Evolutionary conservation across 2,113 vertebrate species (phyloP), one percentile per base, ranked within the genome.

Genomic region (Petaurus breviceps): DNA sequence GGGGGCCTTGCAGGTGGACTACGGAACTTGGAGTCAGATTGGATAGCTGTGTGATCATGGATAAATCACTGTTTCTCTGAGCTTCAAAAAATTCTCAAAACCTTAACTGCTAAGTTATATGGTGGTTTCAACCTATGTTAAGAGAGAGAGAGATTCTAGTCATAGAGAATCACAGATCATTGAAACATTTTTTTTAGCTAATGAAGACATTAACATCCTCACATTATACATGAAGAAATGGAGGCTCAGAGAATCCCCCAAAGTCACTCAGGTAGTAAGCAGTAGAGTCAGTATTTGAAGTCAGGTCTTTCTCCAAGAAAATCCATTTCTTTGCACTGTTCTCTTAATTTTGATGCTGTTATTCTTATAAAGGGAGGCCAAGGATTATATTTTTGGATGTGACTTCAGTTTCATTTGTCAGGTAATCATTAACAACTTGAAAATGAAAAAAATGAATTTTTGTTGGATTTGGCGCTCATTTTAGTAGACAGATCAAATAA

Each of bases 361-460:
- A 91, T 96, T 96, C 91, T 95, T 96, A 54, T 93, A 94, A 96
- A 96, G 89, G 53, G 37, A 96, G 47, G 46, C 24, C 25, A 94
- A 90, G 95, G 94, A 96, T 98, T 95, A 57, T 92, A 96, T 95
- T 97, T 98, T 95, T 97, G 89, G 91, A 93, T 98, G 19, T 23
- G 91, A 94, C 31, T 96, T 95, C 52, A 89, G 28, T 51, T 93
- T 95, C 94, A 93, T 97, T 97, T 97, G 96, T 96, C 94, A 97
- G 92, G 90, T 92, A 97, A 95, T 96, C 92, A 98, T 97, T 96
- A 97, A 98, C 97, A 97, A 68, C 49, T 96, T 97, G 94, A 94
- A 5, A 12, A 19, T 23, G 47, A 97, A 97, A 43, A n/a, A 96
- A 98, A 97, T 98, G 94, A 92, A 92, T 51, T 96, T 96, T 95